Base-by-base conservation (phyloP, 2,888 invertebrate genomes). In the Dascillus cervinus region DNA sequence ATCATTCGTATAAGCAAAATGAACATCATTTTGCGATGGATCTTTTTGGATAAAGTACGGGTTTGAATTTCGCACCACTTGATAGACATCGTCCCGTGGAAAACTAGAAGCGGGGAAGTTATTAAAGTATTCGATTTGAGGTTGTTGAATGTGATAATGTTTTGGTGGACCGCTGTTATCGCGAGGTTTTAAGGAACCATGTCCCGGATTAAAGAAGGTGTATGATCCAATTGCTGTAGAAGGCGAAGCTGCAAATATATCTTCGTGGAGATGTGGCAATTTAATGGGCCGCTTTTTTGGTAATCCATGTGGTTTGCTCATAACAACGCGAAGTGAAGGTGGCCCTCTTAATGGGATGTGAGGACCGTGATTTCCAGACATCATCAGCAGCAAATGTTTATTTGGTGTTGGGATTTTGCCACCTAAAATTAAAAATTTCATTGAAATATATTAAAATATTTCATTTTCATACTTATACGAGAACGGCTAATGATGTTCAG, bases 341-440 rank as follows among this genome's bases (percentile, higher is more conserved):
- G 33, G 34, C 34, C 4, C 31, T 9, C 30, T 67, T 49, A 11
- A 66, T 63, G 39, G 68, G 66, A 42, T 66, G 67, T 8, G 67
- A 58, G 10, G 68, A 56, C 43, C 65, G 63, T 39, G 67, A 56
- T 1, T 66, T 60, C 21, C 64, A 46, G 47, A 60, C 67, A 22
- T 66, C 65, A 8, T 64, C 50, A 28, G 27, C 21, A 38, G 25
- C 13, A 35, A 35, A 11, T 33, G 43, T 34, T 44, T 46, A n/a
- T 30, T 29, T 25, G 39, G 46, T 9, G 44, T 33, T 13, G 47
- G 31, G 29, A 41, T 29, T 37, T 49, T 50, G 15, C 23, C 32
- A 30, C 22, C 38, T 43, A 26, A 17, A 39, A 45, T 13, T n/a
- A n/a, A n/a, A n/a, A n/a, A n/a, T n/a, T n/a, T n/a, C n/a, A n/a